Conservation (phyloP, 2,113 vertebrate species). For the Ailurus styani region DNA sequence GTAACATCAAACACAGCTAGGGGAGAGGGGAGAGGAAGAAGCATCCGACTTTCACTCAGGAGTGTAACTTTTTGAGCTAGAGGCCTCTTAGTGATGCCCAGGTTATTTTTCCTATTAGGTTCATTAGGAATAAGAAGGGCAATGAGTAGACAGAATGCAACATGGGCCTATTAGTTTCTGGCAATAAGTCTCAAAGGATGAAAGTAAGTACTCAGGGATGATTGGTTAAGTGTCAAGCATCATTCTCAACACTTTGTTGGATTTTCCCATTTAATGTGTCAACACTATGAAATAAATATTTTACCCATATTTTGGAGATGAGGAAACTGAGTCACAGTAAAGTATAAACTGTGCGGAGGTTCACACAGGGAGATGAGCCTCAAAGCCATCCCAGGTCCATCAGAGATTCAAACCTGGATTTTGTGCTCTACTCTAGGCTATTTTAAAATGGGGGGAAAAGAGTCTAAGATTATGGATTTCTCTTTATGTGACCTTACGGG, state of each 20-base stretch:
- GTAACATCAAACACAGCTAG: not conserved
- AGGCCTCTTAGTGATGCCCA: not conserved
- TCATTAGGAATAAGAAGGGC: not conserved
- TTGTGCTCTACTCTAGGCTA: not conserved
- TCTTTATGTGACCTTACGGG: not conserved
- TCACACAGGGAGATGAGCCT: not conserved
- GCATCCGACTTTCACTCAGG: not conserved
- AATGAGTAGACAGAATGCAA: not conserved
- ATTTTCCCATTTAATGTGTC: not conserved
- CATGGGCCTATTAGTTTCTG: not conserved
- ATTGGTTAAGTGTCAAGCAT: not conserved
- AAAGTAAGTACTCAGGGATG: not conserved
- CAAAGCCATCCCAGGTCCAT: not conserved
- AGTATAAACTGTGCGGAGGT: not conserved
- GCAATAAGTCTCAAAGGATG: not conserved
- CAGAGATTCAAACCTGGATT: not conserved
- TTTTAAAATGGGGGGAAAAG: not conserved
- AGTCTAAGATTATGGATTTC: not conserved
- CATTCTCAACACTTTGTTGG: not conserved
- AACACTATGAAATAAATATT: not conserved
- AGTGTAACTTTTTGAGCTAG: not conserved
- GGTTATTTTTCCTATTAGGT: not conserved
- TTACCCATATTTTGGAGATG: not conserved
- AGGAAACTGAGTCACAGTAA: not conserved
- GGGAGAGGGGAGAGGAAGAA: not conserved